Conservation (phyloP, 2,888 invertebrate genomes). For the Cactoblastis cactorum region DNA sequence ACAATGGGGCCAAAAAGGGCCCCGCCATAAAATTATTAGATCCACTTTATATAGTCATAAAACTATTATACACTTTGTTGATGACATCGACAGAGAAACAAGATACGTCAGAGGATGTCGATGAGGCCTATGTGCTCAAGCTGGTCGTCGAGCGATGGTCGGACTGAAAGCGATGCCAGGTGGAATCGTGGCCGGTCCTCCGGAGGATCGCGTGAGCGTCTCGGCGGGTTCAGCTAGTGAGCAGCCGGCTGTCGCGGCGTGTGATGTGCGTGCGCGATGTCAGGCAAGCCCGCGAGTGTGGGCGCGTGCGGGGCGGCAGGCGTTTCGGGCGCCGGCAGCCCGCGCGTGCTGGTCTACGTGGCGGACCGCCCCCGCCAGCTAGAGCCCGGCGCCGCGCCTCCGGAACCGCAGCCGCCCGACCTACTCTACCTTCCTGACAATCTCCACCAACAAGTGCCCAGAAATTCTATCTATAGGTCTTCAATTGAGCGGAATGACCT, state of each 20-base stretch:
- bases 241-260: conserved; percentile 70
- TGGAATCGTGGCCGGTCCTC: conserved; percentile 45
- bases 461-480: conserved; percentile 44
- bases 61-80: conserved; percentile 54
- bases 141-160: conserved; percentile 65
- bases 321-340: conserved; percentile 68
- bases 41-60: conserved; percentile 50
- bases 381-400: conserved; percentile 69
- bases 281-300: conserved; percentile 88
- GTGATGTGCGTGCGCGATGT: conserved; percentile 88
- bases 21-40: conserved; percentile 70
- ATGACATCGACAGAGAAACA: conserved; percentile 55
- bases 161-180: conserved; percentile 62
- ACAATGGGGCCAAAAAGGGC: conserved; percentile 73
- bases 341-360: conserved; percentile 78
- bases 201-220: conserved; percentile 43
- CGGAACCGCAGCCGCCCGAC: conserved; percentile 46
- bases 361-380: conserved; percentile 70
- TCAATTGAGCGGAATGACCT: conserved; percentile 45
- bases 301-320: conserved; percentile 79
- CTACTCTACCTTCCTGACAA: conserved; percentile 50
- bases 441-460: conserved; percentile 45
- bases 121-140: conserved; percentile 42
- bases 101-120: conserved; percentile 60
- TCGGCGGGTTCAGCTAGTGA: conserved; percentile 64